Base-by-base conservation (phyloP, 2,113 vertebrate species). In the Thinocorus orbignyianus region DNA sequence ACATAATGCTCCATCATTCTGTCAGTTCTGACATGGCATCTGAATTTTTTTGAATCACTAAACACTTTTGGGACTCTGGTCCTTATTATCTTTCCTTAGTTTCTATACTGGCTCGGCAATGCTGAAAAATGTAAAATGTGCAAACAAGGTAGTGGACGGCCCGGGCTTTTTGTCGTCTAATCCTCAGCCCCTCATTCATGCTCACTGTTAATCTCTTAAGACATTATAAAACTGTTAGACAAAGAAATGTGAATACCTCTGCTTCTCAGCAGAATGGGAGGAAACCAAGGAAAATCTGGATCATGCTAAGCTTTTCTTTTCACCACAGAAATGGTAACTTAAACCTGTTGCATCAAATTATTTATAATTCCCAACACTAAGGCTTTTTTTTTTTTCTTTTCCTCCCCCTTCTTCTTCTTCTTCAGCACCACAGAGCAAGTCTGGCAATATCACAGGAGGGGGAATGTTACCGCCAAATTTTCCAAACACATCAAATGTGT, bases 131-230 rank as follows among this genome's bases (percentile, higher is more conserved):
- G 98, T 98, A 98, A 98, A 98, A 98, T 98, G 98, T 98, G 98
- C 97, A 98, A 98, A 98, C 97, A 98, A 98, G 98, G 98, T 98
- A 98, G 98, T 96, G 97, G 97, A 97, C 95, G 73, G 98, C 97
- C 96, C 51, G 25, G 97, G 97, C 97, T 98, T 98, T 98, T 98
- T 98, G 98, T 98, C 94, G 97, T 97, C 98, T 99, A 99, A 98
- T 98, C 98, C 98, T 93, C 92, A 94, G 96, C 97, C 97, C 96
- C 96, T 98, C 98, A 98, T 99, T 99, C 98, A 98, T 98, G 98
- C 98, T 98, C 98, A 98, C 98, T 98, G 98, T 98, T 99, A 99
- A 98, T 98, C 98, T 98, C 98, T 98, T 98, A 98, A 98, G 98
- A 98, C 98, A 98, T 98, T 98, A 98, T 98, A 98, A 98, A 98